Evolutionary conservation across 2,888 invertebrate species (phyloP), one percentile per base, ranked within the genome.

Genomic region (Ormyrus thymus): DNA sequence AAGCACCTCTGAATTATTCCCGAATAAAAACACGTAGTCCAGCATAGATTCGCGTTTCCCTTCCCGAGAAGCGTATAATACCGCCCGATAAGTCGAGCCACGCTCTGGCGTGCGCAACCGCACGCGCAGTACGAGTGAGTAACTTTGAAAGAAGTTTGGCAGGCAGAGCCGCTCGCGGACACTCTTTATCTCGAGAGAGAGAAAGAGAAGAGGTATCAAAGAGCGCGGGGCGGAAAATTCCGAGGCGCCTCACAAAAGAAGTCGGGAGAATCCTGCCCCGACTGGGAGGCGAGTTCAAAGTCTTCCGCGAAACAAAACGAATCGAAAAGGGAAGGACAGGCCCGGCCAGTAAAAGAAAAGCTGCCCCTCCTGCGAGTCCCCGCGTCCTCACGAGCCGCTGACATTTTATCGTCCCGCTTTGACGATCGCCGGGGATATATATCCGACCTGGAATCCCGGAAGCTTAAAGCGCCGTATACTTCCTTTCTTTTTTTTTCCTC

Each of bases 381-480:
- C 6, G 55, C 51, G 13, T 8, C 55, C 29, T 29, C 29, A 29
- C 29, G 29, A 29, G 29, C 8, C 55, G 62, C 15, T 45, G 62
- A 46, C 62, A 45, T 64, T 72, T 72, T 72, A 72, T 72, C 53
- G 46, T 29, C 53, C 53, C 53, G 29, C 62, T 62, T 72, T 64
- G 72, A 72, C 53, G 62, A 72, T 68, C 68, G 9, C 29, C n/a
- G 10, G n/a, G 45, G 13, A 50, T 50, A n/a, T 56, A 56, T n/a
- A 58, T 58, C 10, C n/a, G n/a, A 55, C 43, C 29, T 7, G n/a
- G 50, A 50, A 72, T 61, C 29, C 62, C 11, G 59, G 7, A 15
- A 13, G 62, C 62, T 72, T 72, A 62, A 53, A 62, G 61, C 45
- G 61, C 62, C 71, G 71, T 53, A 72, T 72, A 62, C 61, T 71